phyloP scores from a whole-genome alignment of 1,140 invertebrate species.

The Diprion similis region DNA sequence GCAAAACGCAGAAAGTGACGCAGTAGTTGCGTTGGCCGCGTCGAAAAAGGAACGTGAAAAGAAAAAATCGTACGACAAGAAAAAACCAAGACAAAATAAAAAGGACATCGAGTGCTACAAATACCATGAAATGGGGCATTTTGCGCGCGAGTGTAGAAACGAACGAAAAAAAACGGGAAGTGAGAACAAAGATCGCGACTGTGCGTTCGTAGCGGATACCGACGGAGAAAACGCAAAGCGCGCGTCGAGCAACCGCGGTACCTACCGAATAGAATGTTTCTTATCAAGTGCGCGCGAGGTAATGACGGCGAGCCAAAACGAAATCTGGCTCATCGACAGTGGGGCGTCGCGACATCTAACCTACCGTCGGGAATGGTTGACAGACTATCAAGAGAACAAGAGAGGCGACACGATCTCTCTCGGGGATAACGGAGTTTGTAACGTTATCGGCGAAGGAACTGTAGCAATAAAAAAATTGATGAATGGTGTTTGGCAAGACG shows the following conservation, averaged over 20 bases:
- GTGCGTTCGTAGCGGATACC: too few species aligned
- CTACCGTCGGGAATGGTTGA: slow-evolving; percentile 25
- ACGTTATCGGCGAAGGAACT: slow-evolving; percentile 18
- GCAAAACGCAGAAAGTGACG: neutral
- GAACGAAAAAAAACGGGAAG: too few species aligned
- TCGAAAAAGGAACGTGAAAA: neutral
- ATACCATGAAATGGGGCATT: too few species aligned
- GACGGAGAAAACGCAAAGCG: too few species aligned
- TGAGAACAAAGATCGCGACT: too few species aligned
- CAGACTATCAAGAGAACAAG: neutral
- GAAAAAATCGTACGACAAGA: too few species aligned
- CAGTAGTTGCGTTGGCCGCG: neutral
- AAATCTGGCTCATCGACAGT: slow-evolving; percentile 26
- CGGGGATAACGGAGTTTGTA: slow-evolving; percentile 16
- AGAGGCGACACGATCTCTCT: slow-evolving; percentile 11
- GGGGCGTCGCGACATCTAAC: too few species aligned
- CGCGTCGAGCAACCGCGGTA: too few species aligned
- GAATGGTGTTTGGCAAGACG: slow-evolving; percentile 12
- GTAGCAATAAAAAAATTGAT: slow-evolving; percentile 21
- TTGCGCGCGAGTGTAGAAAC: too few species aligned
- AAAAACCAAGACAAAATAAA: neutral
- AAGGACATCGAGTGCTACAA: neutral
- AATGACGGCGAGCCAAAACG: neutral
- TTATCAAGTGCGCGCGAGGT: too few species aligned
- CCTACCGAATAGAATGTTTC: too few species aligned